Percentiles rank a stretch among this genome's conserved stretches.
Conservation (phyloP, 2,888 invertebrate genomes). For the Oasisia sp. region DNA sequence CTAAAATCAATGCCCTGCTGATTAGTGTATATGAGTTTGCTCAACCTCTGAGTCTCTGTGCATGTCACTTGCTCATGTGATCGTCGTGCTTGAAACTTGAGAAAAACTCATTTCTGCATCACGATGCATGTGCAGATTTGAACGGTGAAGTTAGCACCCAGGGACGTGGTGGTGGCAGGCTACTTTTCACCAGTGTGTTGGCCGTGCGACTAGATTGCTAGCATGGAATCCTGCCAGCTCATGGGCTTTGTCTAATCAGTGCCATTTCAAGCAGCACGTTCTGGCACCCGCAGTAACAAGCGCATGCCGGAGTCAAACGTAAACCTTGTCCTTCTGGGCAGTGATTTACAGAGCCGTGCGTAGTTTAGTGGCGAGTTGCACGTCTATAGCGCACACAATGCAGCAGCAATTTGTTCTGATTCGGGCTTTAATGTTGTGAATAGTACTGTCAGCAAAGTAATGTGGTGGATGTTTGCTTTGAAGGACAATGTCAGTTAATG, state of each 20-base stretch:
- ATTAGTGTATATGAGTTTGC: not conserved
- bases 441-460: not conserved
- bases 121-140: not conserved
- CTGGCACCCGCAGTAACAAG: too few relatives aligned
- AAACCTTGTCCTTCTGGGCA: not conserved
- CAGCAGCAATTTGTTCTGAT: not conserved
- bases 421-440: not conserved
- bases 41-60: not conserved
- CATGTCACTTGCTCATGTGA: not conserved
- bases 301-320: not conserved
- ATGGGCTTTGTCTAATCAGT: not conserved
- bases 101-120: not conserved
- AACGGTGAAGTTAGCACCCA: not conserved
- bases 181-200: not conserved
- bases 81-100: not conserved
- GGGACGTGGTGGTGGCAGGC: not conserved
- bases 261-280: not conserved
- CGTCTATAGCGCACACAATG: not conserved
- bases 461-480: not conserved
- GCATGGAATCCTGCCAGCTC: not conserved
- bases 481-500: not conserved
- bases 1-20: conserved; percentile 1
- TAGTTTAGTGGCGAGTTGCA: not conserved
- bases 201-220: not conserved
- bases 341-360: not conserved